phyloP scores from a whole-genome alignment of 2,797 vertebrate species.

The Lithobates sylvaticus region DNA sequence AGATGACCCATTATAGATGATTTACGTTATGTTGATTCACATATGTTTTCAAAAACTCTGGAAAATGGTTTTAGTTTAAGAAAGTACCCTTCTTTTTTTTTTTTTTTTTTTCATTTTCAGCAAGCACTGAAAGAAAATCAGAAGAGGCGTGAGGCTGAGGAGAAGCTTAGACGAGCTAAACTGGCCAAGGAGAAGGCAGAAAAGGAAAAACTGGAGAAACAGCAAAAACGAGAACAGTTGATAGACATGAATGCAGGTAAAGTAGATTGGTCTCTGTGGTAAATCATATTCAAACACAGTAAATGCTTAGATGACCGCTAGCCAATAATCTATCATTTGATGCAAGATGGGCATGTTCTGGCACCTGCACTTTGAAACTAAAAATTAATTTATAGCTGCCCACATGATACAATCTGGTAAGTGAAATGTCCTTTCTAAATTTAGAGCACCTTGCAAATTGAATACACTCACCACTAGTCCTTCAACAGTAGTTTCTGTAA shows the following conservation, averaged over 20 bases:
- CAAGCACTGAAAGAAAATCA: conserved; percentile 86
- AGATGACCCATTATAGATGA: too few relatives aligned
- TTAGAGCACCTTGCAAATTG: too few relatives aligned
- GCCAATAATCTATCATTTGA: too few relatives aligned
- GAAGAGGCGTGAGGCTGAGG: conserved; percentile 84
- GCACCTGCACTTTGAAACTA: too few relatives aligned
- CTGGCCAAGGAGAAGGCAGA: conserved; percentile 86
- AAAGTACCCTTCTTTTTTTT: neutral
- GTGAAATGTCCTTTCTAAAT: too few relatives aligned
- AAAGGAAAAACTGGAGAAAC: conserved; percentile 83
- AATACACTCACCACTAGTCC: too few relatives aligned
- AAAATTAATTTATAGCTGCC: too few relatives aligned
- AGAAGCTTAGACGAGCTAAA: conserved; percentile 83
- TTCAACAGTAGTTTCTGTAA: too few relatives aligned
- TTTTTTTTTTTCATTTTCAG: conserved; percentile 67
- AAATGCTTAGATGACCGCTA: neutral
- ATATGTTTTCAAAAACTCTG: too few relatives aligned
- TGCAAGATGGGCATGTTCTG: too few relatives aligned
- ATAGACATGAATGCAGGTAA: conserved; percentile 84
- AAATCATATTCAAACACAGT: neutral
- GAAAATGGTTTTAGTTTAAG: neutral
- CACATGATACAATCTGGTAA: too few relatives aligned
- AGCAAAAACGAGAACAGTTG: conserved; percentile 80
- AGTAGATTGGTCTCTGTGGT: neutral
- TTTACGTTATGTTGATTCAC: too few relatives aligned